These are phyloP conservation scores for Microcebus jonahi DNA, from an alignment of 2,113 vertebrate genomes.

Conservation along the genomic window DNA sequence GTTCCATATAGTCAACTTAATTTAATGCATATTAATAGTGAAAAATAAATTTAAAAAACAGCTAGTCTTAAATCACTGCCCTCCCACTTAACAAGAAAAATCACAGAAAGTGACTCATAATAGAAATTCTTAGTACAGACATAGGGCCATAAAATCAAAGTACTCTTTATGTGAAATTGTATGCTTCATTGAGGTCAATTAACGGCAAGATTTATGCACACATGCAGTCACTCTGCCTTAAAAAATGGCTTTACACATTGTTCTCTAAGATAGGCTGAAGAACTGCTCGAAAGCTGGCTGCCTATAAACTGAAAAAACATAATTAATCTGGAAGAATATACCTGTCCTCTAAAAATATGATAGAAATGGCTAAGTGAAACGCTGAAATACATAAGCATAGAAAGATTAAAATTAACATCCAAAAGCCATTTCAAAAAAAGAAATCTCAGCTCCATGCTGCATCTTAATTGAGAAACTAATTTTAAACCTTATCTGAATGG, in stretches of 20 bases:
- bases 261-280: neutral
- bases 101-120: neutral
- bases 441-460: neutral
- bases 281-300: neutral
- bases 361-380: neutral
- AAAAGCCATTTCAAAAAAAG: neutral
- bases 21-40: slow-evolving; percentile 56
- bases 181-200: slow-evolving; percentile 62
- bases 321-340: neutral
- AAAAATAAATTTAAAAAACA: slow-evolving; percentile 31
- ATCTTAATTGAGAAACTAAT: neutral
- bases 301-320: neutral
- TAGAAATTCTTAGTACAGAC: slow-evolving; percentile 8
- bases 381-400: neutral
- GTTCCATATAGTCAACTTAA: slow-evolving; percentile 48
- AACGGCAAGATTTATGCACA: slow-evolving; percentile 64
- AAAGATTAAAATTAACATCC: neutral
- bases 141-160: slow-evolving; percentile 60
- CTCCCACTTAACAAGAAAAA: slow-evolving; percentile 56
- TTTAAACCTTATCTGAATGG: neutral
- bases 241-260: neutral
- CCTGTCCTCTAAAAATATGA: neutral
- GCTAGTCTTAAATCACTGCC: slow-evolving; percentile 56
- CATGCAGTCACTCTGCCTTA: slow-evolving; percentile 18
- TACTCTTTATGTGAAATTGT: neutral